Evolutionary conservation across 1,140 invertebrate species (phyloP), one percentile per base, ranked within the genome.

Genomic region (Ericerus pela): DNA sequence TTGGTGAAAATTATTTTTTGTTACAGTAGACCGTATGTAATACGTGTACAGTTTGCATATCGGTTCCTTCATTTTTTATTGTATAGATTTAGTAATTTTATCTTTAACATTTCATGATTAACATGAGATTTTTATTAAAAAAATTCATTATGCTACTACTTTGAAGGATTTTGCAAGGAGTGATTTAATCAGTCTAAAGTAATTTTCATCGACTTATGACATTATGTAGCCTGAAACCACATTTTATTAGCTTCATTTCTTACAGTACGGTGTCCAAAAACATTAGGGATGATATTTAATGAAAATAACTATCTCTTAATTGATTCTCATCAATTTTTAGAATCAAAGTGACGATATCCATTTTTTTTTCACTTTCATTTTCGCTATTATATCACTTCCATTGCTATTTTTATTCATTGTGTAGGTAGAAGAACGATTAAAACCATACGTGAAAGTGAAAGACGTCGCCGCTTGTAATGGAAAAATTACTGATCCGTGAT

Each of bases 191-290:
- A n/a, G n/a, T n/a, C n/a, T n/a, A n/a, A n/a, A n/a, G n/a, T n/a
- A n/a, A n/a, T n/a, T n/a, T n/a, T n/a, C n/a, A n/a, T n/a, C n/a
- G n/a, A n/a, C n/a, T n/a, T n/a, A n/a, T n/a, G n/a, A n/a, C n/a
- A n/a, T n/a, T n/a, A n/a, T n/a, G 1, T 97, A 95, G 95, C 91
- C 93, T 0, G 91, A 96, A 62, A 82, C 81, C 65, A 70, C 99
- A 16, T 93, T 97, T 61, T 69, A 96, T 0, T 99, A 84, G 67
- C 84, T 79, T 51, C 91, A 89, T 69, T 81, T 98, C 74, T 88
- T 96, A 60, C 70, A 97, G 51, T 84, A 86, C 1, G 88, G 88
- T 68, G 85, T 84, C 51, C 88, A 94, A 66, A 96, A 94, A 67
- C 71, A 93, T 61, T 90, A 89, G 67, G 85, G 85, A 61, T 60